Evolutionary conservation across 2,888 invertebrate genomes (phyloP), one percentile per base, ranked within the genome.

Genomic region (Campaea margaritaria): DNA sequence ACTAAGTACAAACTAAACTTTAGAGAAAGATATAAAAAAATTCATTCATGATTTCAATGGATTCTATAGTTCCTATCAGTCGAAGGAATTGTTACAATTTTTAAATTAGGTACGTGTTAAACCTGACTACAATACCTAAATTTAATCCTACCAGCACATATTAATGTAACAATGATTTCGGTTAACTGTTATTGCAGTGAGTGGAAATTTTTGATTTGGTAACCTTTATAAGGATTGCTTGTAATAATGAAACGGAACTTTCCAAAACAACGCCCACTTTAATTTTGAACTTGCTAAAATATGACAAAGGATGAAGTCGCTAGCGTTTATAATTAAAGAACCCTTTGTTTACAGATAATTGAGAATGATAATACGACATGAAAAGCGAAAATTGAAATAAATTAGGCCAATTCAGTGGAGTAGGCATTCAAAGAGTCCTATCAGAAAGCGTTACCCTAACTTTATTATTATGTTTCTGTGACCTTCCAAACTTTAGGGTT

Each of bases 341-440:
- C 56, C 63, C 67, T 74, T 78, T 78, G 78, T 79, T 77, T 64
- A 64, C 45, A 68, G 73, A 79, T 76, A 79, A 79, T 79, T 78
- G 75, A 60, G 55, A 72, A 70, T 68, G 76, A 76, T 79, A 79
- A 77, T 73, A 67, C 51, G 67, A 74, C 72, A 74, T 74, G 77
- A 78, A 78, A 79, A 72, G 75, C 64, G 73, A 75, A 75, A 76
- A 79, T 78, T 78, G 68, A 78, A 73, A 78, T 76, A 76, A 78
- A 77, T 78, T 79, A 68, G 61, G 56, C 50, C 72, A 73, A 75
- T 78, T 74, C 59, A 47, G 34, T 52, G 31, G 68, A 73, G 70
- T 72, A 68, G 57, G 60, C 58, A 74, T 73, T 66, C 58, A 60
- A 59, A 67, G 69, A 58, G 68, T 65, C 72, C 67, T 70, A 67